A percentile compares a stretch with the other conserved stretches of the same genome.
Evolutionary conservation across 2,888 invertebrate species (phyloP).

Genomic region (Cecidostiba fungosa): DNA sequence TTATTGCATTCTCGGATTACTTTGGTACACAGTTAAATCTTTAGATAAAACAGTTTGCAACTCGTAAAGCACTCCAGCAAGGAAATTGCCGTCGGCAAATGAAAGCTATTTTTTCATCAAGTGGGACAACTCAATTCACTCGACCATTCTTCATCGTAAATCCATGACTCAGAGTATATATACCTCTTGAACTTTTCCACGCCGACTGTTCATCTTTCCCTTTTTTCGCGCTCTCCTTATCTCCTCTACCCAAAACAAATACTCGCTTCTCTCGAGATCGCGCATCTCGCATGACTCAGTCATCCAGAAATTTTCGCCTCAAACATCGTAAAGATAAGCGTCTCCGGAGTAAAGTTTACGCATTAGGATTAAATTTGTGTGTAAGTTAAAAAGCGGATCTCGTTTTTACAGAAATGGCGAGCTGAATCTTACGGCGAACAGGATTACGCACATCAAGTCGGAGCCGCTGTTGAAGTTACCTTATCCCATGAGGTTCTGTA

Average conservation of each 20-base stretch:
- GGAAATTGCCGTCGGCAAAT: neutral
- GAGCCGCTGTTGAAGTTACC: conserved; percentile 67
- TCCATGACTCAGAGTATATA: neutral
- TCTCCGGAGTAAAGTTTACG: neutral
- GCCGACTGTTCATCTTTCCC: neutral
- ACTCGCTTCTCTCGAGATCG: neutral
- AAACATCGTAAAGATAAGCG: neutral
- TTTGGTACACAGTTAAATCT: neutral
- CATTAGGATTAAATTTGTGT: neutral
- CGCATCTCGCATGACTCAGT: neutral
- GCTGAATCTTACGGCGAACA: conserved; percentile 82
- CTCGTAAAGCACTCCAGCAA: neutral
- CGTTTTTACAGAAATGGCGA: conserved; percentile 74
- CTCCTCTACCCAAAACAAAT: neutral
- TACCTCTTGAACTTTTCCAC: neutral
- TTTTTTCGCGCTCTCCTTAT: conserved; percentile 1
- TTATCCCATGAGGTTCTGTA: conserved; percentile 78
- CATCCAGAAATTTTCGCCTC: neutral
- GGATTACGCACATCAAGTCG: conserved; percentile 81
- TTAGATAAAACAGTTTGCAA: neutral
- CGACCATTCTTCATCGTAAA: neutral
- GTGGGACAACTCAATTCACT: conserved; percentile 7
- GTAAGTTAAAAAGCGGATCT: neutral
- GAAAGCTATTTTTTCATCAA: conserved; percentile 9
- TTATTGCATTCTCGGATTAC: neutral